These are phyloP conservation scores for Tadarida brasiliensis DNA, from an alignment of 2,797 vertebrate genomes.

Conservation along the genomic window DNA sequence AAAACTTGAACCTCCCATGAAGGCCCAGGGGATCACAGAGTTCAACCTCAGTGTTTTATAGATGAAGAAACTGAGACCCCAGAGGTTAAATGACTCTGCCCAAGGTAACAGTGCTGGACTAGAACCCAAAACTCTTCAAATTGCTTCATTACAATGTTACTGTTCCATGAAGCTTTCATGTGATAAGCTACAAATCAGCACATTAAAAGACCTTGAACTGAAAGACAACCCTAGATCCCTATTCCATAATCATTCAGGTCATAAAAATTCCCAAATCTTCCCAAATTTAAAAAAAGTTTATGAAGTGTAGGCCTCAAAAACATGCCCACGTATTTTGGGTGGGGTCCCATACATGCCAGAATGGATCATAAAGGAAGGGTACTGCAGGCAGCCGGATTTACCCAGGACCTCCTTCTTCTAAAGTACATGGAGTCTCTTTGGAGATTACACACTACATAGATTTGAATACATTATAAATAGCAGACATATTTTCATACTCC, in stretches of 20 bases:
- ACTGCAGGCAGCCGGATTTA: not conserved
- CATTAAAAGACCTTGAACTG: not conserved
- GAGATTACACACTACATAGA: conserved; percentile 34
- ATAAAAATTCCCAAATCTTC: not conserved
- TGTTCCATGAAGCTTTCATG: not conserved
- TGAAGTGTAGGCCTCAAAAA: not conserved
- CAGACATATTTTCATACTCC: conserved; percentile 81
- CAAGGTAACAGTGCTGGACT: conserved; percentile 6
- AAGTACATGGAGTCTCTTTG: conserved; percentile 50
- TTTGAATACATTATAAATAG: conserved; percentile 78
- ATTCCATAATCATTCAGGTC: not conserved
- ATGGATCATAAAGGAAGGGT: not conserved
- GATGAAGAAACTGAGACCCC: conserved; percentile 17
- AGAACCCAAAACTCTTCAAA: not conserved
- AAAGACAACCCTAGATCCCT: not conserved
- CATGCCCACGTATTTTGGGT: not conserved
- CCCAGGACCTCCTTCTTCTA: conserved; percentile 1
- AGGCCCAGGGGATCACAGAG: not conserved
- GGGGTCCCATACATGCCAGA: not conserved
- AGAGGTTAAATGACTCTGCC: conserved; percentile 29
- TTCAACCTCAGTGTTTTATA: conserved; percentile 46
- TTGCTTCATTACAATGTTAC: not conserved
- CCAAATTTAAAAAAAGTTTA: not conserved
- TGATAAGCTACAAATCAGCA: not conserved
- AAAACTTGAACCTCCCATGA: conserved; percentile 44